Percentiles rank a stretch among this genome's conserved stretches.
Conservation (phyloP, 1,140 invertebrate species). For the Periplaneta americana region DNA sequence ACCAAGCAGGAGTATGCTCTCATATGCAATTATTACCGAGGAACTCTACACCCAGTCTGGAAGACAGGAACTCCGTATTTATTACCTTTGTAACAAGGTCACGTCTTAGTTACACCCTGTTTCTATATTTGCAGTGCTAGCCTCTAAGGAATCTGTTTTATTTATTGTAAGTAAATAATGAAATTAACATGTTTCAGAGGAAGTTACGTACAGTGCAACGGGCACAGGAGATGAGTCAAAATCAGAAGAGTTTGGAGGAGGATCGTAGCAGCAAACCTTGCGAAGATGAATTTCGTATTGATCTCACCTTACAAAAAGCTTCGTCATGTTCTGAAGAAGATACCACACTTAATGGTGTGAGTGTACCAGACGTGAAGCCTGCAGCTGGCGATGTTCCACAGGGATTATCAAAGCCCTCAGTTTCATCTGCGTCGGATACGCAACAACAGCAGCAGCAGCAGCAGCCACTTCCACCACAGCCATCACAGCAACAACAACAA, state of each 20-base stretch:
- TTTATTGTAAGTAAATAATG: too few relatives aligned
- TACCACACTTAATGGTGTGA: not conserved
- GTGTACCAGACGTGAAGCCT: not conserved
- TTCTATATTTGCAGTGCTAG: too few relatives aligned
- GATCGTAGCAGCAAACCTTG: slow-evolving; percentile 4
- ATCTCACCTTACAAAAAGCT: slow-evolving; percentile 22
- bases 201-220: slow-evolving; percentile 67
- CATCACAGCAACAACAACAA: not conserved
- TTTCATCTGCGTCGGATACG: not conserved
- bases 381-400: slow-evolving; percentile 10
- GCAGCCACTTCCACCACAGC: not conserved
- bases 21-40: too few relatives aligned
- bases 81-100: too few relatives aligned
- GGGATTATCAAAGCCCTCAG: slow-evolving; percentile 23
- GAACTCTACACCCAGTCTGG: too few relatives aligned
- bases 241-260: slow-evolving; percentile 26
- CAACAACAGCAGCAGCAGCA: not conserved
- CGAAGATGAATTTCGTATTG: slow-evolving; percentile 22
- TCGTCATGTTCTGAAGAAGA: slow-evolving; percentile 18
- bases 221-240: slow-evolving; percentile 44
- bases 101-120: too few relatives aligned
- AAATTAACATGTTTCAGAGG: slow-evolving; percentile 43
- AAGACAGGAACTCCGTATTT: too few relatives aligned
- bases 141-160: too few relatives aligned
- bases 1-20: too few relatives aligned